Conservation (phyloP, 2,113 vertebrate species). For the Mesocricetus auratus region DNA sequence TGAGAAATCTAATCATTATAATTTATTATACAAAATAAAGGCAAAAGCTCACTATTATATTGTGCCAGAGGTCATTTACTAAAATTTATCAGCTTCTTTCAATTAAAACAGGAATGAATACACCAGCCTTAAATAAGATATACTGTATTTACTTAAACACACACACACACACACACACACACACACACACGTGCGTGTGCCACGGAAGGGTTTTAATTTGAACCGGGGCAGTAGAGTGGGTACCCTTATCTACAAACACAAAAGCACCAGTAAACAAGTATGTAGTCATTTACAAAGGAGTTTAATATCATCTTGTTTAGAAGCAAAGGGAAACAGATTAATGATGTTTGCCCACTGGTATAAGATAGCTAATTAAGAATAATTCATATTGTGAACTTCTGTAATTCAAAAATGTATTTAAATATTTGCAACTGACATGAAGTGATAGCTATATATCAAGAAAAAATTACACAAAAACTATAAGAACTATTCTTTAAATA, state of each 20-base stretch:
- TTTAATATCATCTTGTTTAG: neutral
- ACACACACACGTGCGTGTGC: too few relatives aligned
- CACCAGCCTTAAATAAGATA: neutral
- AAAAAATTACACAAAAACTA: constrained; percentile 25
- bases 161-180: too few relatives aligned
- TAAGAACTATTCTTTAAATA: neutral
- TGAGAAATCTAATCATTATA: constrained; percentile 54
- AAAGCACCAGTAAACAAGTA: neutral
- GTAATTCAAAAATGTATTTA: neutral
- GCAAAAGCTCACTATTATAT: constrained; percentile 51
- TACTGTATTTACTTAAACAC: neutral
- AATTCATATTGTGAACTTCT: neutral
- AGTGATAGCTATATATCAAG: neutral
- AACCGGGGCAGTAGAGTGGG: neutral
- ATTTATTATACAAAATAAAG: constrained; percentile 56
- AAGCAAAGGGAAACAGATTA: neutral
- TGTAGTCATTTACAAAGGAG: neutral
- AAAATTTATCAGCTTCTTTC: constrained; percentile 47
- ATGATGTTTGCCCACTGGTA: neutral
- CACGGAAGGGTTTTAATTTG: constrained; percentile 28
- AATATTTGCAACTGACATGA: neutral
- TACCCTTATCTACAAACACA: constrained; percentile 33
- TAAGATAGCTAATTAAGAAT: neutral
- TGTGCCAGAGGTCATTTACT: constrained; percentile 47
- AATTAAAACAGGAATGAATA: constrained; percentile 48